Evolutionary conservation across 2,888 invertebrate genomes (phyloP).

Genomic region (Apotomis capreana): DNA sequence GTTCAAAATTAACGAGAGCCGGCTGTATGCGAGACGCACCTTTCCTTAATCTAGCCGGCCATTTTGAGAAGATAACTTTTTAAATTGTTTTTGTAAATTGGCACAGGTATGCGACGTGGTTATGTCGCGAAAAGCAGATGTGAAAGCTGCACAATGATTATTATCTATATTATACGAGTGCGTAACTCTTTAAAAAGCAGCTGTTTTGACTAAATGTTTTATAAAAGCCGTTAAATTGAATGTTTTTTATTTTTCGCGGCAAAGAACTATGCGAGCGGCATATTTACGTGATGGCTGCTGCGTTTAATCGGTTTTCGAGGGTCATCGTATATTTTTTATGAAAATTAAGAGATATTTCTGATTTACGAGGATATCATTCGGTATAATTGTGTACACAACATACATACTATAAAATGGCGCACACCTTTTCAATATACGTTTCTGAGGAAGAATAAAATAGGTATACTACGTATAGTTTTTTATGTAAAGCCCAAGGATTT

Average conservation of each 20-base stretch:
- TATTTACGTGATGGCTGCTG: not conserved
- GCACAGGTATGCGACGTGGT: conserved; percentile 32
- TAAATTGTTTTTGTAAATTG: conserved; percentile 39
- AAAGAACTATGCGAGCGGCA: conserved; percentile 11
- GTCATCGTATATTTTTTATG: not conserved
- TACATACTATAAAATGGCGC: not conserved
- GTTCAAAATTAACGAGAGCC: conserved; percentile 52
- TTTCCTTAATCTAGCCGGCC: conserved; percentile 47
- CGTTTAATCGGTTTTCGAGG: conserved; percentile 4
- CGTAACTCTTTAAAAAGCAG: conserved; percentile 32
- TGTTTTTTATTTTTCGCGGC: conserved; percentile 10
- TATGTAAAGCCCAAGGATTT: too few species aligned
- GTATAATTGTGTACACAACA: not conserved
- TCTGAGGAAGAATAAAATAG: too few species aligned
- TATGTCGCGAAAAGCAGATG: conserved; percentile 39
- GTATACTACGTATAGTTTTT: too few species aligned
- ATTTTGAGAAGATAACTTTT: conserved; percentile 40
- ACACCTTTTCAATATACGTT: not conserved
- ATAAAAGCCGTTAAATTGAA: conserved; percentile 16
- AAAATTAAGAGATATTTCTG: not conserved
- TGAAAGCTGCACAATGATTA: conserved; percentile 35
- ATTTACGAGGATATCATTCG: not conserved
- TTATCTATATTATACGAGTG: conserved; percentile 36
- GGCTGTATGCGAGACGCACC: conserved; percentile 53
- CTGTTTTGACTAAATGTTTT: conserved; percentile 38